Evolutionary conservation across 2,888 invertebrate genomes (phyloP).

Genomic region (Diarsia dahlii): DNA sequence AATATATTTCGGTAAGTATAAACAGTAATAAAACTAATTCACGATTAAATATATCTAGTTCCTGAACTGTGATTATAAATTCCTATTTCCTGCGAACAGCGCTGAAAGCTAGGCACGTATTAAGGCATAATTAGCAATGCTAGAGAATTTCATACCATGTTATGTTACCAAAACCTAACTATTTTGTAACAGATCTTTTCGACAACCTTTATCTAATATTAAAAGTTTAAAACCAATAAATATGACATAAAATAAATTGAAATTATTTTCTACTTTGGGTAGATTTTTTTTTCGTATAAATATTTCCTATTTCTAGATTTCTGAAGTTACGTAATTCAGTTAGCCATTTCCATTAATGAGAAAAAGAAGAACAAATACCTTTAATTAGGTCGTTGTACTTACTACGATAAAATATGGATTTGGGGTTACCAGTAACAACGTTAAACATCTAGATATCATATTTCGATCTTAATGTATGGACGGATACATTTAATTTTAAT

Average conservation of each 20-base stretch:
- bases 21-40: slow-evolving; percentile 40
- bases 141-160: slow-evolving; percentile 59
- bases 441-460: slow-evolving; percentile 48
- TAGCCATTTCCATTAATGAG: slow-evolving; percentile 41
- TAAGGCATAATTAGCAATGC: slow-evolving; percentile 66
- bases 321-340: slow-evolving; percentile 49
- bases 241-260: slow-evolving; percentile 30
- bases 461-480: slow-evolving; percentile 65
- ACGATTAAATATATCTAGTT: slow-evolving; percentile 42
- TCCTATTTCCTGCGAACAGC: slow-evolving; percentile 28
- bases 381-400: slow-evolving; percentile 66
- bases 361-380: slow-evolving; percentile 48
- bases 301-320: slow-evolving; percentile 41
- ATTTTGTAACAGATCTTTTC: slow-evolving; percentile 72
- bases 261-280: slow-evolving; percentile 21
- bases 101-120: slow-evolving; percentile 61
- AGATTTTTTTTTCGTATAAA: slow-evolving; percentile 45
- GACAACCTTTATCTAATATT: slow-evolving; percentile 51
- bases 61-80: slow-evolving; percentile 28
- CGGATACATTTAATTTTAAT: slow-evolving; percentile 71
- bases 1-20: slow-evolving; percentile 45
- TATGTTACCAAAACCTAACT: slow-evolving; percentile 68
- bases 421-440: slow-evolving; percentile 64
- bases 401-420: slow-evolving; percentile 60
- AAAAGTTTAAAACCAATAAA: slow-evolving; percentile 48